Conservation (phyloP, 2,797 vertebrate genomes). For the Neostethus bicornis region DNA sequence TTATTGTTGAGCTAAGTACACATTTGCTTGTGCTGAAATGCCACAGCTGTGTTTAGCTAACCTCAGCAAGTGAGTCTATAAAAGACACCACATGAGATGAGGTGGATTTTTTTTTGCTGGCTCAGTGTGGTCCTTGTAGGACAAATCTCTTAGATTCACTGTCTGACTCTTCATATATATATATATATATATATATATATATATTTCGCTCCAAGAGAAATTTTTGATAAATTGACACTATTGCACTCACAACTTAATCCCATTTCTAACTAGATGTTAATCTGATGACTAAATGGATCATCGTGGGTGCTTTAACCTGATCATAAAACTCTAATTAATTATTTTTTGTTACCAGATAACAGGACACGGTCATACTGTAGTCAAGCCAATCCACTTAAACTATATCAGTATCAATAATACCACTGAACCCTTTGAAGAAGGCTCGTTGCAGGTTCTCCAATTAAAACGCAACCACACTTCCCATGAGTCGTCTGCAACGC, state of each 20-base stretch:
- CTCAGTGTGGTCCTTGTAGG: constrained; percentile 66
- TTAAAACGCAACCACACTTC: constrained; percentile 70
- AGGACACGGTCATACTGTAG: constrained; percentile 44
- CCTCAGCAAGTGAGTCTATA: constrained; percentile 71
- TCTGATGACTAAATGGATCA: constrained; percentile 6
- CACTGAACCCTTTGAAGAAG: constrained; percentile 44
- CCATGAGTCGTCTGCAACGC: constrained; percentile 58
- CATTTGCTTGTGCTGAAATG: constrained; percentile 72
- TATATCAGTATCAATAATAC: constrained; percentile 41
- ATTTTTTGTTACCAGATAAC: constrained; percentile 43
- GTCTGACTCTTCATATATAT: constrained; percentile 65
- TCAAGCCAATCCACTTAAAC: constrained; percentile 38
- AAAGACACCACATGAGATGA: constrained; percentile 70
- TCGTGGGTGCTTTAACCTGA: constrained; percentile 14
- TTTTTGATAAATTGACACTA: constrained; percentile 52
- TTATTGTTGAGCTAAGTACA: constrained; percentile 77
- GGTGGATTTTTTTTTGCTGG: constrained; percentile 66
- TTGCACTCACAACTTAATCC: constrained; percentile 40
- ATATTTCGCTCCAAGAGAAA: constrained; percentile 36
- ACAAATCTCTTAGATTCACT: constrained; percentile 73
- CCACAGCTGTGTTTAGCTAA: constrained; percentile 80
- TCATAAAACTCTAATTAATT: constrained; percentile 38
- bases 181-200: no score
- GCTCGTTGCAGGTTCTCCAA: constrained; percentile 66
- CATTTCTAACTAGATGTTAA: constrained; percentile 6